These are phyloP conservation scores for Hycleus phaleratus DNA, from an alignment of 1,140 invertebrate genomes.

Conservation along the genomic window DNA sequence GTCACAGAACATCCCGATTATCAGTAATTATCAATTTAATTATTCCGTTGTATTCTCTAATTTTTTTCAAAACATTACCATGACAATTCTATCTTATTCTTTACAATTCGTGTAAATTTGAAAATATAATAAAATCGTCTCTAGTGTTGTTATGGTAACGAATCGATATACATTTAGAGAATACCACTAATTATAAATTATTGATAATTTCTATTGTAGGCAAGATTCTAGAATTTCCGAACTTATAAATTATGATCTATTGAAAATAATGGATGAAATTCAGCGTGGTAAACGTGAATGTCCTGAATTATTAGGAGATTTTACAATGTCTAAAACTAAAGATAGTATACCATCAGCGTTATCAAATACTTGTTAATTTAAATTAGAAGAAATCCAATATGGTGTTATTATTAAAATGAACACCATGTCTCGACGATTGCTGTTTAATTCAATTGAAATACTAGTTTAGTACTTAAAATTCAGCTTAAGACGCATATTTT, in stretches of 20 bases:
- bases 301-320: conserved; percentile 66
- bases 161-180: too few relatives aligned
- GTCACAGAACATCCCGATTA: conserved; percentile 85
- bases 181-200: too few relatives aligned
- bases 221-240: conserved; percentile 86
- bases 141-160: background rate
- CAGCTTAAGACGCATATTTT: too few relatives aligned
- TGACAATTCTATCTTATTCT: too few relatives aligned
- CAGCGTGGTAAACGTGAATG: conserved; percentile 63
- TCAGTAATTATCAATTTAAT: conserved; percentile 49
- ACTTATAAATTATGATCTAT: conserved; percentile 87
- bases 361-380: conserved; percentile 42
- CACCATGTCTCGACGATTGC: background rate
- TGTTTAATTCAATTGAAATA: background rate
- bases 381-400: too few relatives aligned
- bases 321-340: conserved; percentile 66
- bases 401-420: too few relatives aligned
- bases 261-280: conserved; percentile 68
- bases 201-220: conserved; percentile 43
- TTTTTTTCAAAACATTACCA: too few relatives aligned
- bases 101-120: too few relatives aligned
- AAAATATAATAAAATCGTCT: background rate
- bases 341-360: conserved; percentile 70
- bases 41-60: too few relatives aligned
- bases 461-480: conserved; percentile 6